Percentiles rank a stretch among this genome's conserved stretches.
phyloP scores from a whole-genome alignment of 1,140 invertebrate species.

The Nasonia longicornis region DNA sequence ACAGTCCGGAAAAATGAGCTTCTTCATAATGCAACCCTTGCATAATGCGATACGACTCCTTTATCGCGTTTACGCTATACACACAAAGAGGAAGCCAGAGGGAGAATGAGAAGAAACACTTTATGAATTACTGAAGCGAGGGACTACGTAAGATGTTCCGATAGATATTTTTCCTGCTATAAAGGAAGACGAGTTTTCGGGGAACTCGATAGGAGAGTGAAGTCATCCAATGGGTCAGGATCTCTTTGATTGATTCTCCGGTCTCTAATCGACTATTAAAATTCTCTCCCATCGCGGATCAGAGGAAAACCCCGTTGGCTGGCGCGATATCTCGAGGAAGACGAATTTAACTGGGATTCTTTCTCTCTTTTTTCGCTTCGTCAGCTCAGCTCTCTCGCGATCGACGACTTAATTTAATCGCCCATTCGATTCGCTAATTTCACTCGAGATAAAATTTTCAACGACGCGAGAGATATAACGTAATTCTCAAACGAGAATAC shows the following conservation, averaged over 20 bases:
- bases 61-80: too few species aligned
- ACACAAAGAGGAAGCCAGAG: too few species aligned
- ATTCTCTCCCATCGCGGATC: not conserved
- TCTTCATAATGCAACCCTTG: not conserved
- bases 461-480: too few species aligned
- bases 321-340: not conserved
- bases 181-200: too few species aligned
- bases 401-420: not conserved
- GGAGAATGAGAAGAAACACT: not conserved
- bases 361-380: not conserved
- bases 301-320: not conserved
- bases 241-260: not conserved
- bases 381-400: not conserved
- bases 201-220: not conserved
- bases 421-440: not conserved
- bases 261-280: not conserved
- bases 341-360: not conserved
- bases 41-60: not conserved
- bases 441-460: not conserved
- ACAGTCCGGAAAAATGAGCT: conserved; percentile 17
- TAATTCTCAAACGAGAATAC: too few species aligned
- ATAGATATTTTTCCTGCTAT: too few species aligned
- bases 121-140: not conserved
- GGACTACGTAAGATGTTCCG: not conserved
- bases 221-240: not conserved